These are phyloP conservation scores for Rambutsinella grinnellia DNA, from an alignment of 2,888 invertebrate species.

Conservation along the genomic window DNA sequence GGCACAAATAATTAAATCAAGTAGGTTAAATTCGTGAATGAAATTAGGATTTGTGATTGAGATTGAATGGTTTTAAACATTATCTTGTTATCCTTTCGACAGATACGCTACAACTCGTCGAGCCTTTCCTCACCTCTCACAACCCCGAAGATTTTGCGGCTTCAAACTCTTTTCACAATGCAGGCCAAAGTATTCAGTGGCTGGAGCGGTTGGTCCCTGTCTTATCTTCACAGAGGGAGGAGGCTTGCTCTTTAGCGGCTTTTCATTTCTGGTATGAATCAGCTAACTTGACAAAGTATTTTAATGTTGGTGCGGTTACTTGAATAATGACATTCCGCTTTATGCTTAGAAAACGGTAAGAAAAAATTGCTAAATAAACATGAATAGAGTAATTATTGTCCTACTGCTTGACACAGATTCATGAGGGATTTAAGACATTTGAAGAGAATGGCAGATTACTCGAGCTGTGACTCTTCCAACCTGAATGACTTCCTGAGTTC, in stretches of 20 bases:
- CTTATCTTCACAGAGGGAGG: slow-evolving; percentile 92
- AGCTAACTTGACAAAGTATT: too few relatives aligned
- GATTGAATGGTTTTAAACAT: too few relatives aligned
- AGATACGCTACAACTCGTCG: slow-evolving; percentile 96
- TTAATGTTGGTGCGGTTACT: too few relatives aligned
- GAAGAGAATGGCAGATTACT: slow-evolving; percentile 97
- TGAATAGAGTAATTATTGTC: neutral
- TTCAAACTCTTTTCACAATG: slow-evolving; percentile 87
- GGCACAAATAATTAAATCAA: slow-evolving; percentile 91
- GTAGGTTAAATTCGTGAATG: slow-evolving; percentile 50
- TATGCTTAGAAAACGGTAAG: slow-evolving; percentile 88
- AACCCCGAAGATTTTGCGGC: slow-evolving; percentile 95
- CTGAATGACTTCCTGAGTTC: slow-evolving; percentile 86
- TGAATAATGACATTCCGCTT: too few relatives aligned
- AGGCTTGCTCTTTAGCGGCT: slow-evolving; percentile 95
- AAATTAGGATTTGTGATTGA: too few relatives aligned
- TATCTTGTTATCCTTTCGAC: slow-evolving; percentile 5
- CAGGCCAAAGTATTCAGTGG: slow-evolving; percentile 97
- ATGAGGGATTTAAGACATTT: slow-evolving; percentile 91
- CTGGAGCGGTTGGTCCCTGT: slow-evolving; percentile 92
- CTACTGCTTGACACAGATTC: slow-evolving; percentile 75
- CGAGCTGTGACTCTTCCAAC: slow-evolving; percentile 92
- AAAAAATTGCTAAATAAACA: neutral
- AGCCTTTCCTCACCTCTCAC: slow-evolving; percentile 95
- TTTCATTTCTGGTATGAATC: slow-evolving; percentile 78